Percentiles rank a stretch among this genome's conserved stretches.
Evolutionary conservation across 1,140 invertebrate species (phyloP).

Genomic region (Heliothis virescens): DNA sequence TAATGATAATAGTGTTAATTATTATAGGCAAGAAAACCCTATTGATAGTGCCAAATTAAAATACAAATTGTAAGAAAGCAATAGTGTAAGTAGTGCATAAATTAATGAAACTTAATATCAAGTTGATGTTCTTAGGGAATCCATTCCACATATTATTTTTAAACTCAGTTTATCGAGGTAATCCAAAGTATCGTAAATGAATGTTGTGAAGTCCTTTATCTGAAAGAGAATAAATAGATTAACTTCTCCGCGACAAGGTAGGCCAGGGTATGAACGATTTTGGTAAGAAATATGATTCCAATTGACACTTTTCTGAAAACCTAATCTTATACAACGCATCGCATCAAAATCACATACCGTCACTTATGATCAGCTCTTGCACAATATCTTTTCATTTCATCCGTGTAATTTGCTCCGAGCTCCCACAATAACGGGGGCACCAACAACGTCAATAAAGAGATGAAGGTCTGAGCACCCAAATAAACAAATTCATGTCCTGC

Average conservation of each 20-base stretch:
- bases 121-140: background rate
- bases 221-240: background rate
- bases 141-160: background rate
- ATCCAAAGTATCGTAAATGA: background rate
- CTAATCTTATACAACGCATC: no score
- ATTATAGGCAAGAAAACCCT: no score
- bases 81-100: background rate
- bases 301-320: no score
- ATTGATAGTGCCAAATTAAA: background rate
- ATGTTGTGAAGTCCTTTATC: background rate
- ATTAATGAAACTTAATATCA: slow-evolving; percentile 22
- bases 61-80: slow-evolving; percentile 11
- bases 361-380: background rate
- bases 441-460: background rate
- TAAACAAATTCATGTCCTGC: background rate
- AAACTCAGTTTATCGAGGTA: background rate
- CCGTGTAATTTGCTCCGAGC: background rate
- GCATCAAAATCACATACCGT: background rate
- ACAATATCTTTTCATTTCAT: background rate
- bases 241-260: no score
- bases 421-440: background rate
- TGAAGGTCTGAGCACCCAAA: background rate
- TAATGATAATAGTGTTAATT: no score
- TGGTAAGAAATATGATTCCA: no score
- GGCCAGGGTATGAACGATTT: no score